A percentile compares a stretch with the other conserved stretches of the same genome.
Conservation (phyloP, 2,888 invertebrate genomes). For the Cremastobaeus sp. region DNA sequence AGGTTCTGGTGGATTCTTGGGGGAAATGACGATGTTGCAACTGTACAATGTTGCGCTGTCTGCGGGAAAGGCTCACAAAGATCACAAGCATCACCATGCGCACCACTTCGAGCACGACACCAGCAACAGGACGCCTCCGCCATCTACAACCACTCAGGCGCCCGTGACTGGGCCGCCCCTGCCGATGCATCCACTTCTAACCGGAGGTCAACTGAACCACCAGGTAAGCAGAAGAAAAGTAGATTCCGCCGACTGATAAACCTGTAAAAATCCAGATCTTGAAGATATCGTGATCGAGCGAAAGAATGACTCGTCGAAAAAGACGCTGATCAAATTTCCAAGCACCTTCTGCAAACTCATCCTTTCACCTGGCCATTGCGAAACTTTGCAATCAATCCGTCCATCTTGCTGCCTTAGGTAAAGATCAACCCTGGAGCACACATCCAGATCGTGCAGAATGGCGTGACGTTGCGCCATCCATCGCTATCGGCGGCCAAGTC, state of each 20-base stretch:
- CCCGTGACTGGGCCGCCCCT: conserved; percentile 80
- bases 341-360: background rate
- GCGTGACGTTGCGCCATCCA: conserved; percentile 74
- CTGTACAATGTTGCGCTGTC: conserved; percentile 89
- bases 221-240: conserved; percentile 13
- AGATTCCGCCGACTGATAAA: too few relatives aligned
- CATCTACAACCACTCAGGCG: conserved; percentile 81
- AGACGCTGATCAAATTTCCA: too few relatives aligned
- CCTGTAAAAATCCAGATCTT: too few relatives aligned
- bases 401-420: conserved; percentile 65
- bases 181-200: conserved; percentile 81
- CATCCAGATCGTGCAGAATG: conserved; percentile 71
- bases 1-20: conserved; percentile 84
- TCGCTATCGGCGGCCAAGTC: conserved; percentile 63
- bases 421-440: conserved; percentile 74
- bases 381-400: conserved; percentile 5
- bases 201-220: conserved; percentile 79
- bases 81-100: conserved; percentile 92
- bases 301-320: too few relatives aligned
- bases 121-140: conserved; percentile 81
- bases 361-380: conserved; percentile 2
- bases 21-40: conserved; percentile 89
- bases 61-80: conserved; percentile 91
- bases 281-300: too few relatives aligned
- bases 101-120: conserved; percentile 89